phyloP scores from a whole-genome alignment of 1,140 invertebrate species.

The Zaprionus gabonicus region DNA sequence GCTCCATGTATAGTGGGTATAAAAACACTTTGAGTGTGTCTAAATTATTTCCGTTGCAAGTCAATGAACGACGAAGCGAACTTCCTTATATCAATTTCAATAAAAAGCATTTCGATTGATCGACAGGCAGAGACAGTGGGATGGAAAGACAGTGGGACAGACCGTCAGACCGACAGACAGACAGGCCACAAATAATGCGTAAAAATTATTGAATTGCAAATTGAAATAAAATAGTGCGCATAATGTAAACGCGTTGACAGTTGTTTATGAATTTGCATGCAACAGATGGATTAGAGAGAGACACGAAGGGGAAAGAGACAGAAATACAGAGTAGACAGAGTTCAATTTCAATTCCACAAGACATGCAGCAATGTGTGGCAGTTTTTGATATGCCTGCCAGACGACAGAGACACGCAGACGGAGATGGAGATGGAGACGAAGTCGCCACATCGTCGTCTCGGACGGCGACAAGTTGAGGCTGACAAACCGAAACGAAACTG shows the following conservation, averaged over 20 bases:
- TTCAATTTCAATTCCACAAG: constrained; percentile 36
- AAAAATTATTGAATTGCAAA: constrained; percentile 80
- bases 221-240: constrained; percentile 71
- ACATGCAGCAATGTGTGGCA: constrained; percentile 74
- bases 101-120: constrained; percentile 73
- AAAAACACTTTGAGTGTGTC: constrained; percentile 55
- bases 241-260: constrained; percentile 54
- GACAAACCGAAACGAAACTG: constrained; percentile 48
- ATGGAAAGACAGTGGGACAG: constrained; percentile 1
- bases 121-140: constrained; percentile 29
- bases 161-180: constrained; percentile 12
- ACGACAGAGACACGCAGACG: not conserved
- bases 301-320: not conserved
- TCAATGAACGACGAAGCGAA: constrained; percentile 70
- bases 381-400: constrained; percentile 44
- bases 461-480: not conserved
- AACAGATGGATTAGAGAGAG: constrained; percentile 24
- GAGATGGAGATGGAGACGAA: not conserved
- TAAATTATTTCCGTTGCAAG: constrained; percentile 74
- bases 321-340: constrained; percentile 6
- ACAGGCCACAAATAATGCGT: constrained; percentile 70
- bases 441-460: not conserved
- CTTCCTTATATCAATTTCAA: constrained; percentile 76
- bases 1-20: too few species aligned
- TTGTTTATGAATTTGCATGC: constrained; percentile 73